A percentile compares a stretch with the other conserved stretches of the same genome.
Conservation (phyloP, 2,888 invertebrate genomes). For the Drosophila trichaetosa region DNA sequence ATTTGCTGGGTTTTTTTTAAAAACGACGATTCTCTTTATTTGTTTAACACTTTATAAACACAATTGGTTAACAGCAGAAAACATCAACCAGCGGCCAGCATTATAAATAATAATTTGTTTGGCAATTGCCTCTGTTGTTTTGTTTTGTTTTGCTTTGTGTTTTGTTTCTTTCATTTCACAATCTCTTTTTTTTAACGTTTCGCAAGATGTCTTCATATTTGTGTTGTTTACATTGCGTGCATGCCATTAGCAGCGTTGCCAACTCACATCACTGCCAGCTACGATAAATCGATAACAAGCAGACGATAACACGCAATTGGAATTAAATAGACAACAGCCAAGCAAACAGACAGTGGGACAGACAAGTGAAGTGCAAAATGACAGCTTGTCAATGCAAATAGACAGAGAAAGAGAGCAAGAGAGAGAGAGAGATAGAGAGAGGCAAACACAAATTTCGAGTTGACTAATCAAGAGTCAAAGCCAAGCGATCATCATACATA, state of each 20-base stretch:
- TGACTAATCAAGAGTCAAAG: conserved; percentile 9
- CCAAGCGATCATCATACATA: not conserved
- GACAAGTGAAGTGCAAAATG: conserved; percentile 17
- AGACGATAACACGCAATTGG: conserved; percentile 30
- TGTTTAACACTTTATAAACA: conserved; percentile 31
- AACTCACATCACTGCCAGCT: conserved; percentile 14
- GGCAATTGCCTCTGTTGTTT: conserved; percentile 22
- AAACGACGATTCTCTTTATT: conserved; percentile 18
- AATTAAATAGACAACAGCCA: conserved; percentile 10
- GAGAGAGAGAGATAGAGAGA: conserved; percentile 2
- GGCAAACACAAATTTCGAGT: conserved; percentile 4
- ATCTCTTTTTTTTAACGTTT: conserved; percentile 40
- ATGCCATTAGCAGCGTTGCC: conserved; percentile 22
- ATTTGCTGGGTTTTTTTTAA: conserved; percentile 6
- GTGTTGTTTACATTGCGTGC: conserved; percentile 50
- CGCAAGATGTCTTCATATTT: conserved; percentile 38
- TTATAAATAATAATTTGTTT: conserved; percentile 24
- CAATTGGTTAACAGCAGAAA: conserved; percentile 22
- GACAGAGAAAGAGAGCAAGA: not conserved
- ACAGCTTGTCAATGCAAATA: conserved; percentile 12
- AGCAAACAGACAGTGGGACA: not conserved
- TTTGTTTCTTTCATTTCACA: conserved; percentile 36
- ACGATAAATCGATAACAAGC: conserved; percentile 41
- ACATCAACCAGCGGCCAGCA: conserved; percentile 8
- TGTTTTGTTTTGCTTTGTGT: conserved; percentile 1